A percentile compares a stretch with the other conserved stretches of the same genome.
These are phyloP conservation scores for Enteromius viviparus DNA, from an alignment of 2,797 vertebrate genomes.

Conservation along the genomic window DNA sequence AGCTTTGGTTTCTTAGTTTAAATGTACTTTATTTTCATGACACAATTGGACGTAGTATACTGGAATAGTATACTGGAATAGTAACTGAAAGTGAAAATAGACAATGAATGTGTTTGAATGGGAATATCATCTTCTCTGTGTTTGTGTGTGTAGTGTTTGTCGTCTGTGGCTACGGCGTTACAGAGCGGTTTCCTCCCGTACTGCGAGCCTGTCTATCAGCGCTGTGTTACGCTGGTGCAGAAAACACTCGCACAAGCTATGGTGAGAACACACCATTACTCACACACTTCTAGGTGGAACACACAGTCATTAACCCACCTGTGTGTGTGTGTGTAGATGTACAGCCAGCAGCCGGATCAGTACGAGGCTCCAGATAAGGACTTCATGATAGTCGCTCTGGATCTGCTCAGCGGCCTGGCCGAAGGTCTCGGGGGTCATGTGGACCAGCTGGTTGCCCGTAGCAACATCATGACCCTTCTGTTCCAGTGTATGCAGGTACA, in stretches of 20 bases:
- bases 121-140: not conserved
- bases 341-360: slow-evolving; percentile 92
- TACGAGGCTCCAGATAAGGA: slow-evolving; percentile 95
- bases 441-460: slow-evolving; percentile 89
- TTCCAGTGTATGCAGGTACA: slow-evolving; percentile 95
- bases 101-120: too few species aligned
- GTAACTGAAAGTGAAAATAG: not conserved
- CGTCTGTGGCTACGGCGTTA: slow-evolving; percentile 90
- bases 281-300: not conserved
- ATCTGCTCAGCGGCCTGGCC: slow-evolving; percentile 90
- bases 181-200: slow-evolving; percentile 95
- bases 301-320: not conserved
- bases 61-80: too few species aligned
- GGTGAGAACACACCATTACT: slow-evolving; percentile 72
- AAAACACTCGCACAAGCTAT: slow-evolving; percentile 94
- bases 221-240: slow-evolving; percentile 93
- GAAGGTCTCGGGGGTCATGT: slow-evolving; percentile 90
- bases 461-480: slow-evolving; percentile 93
- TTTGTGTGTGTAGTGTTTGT: slow-evolving; percentile 80
- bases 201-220: slow-evolving; percentile 94
- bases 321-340: slow-evolving; percentile 79
- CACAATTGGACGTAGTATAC: too few species aligned
- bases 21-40: not conserved
- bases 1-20: not conserved
- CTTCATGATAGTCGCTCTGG: slow-evolving; percentile 95